Percentiles rank a stretch among this genome's conserved stretches.
phyloP scores from a whole-genome alignment of 2,888 invertebrate genomes.

The Slavum lentiscoides region DNA sequence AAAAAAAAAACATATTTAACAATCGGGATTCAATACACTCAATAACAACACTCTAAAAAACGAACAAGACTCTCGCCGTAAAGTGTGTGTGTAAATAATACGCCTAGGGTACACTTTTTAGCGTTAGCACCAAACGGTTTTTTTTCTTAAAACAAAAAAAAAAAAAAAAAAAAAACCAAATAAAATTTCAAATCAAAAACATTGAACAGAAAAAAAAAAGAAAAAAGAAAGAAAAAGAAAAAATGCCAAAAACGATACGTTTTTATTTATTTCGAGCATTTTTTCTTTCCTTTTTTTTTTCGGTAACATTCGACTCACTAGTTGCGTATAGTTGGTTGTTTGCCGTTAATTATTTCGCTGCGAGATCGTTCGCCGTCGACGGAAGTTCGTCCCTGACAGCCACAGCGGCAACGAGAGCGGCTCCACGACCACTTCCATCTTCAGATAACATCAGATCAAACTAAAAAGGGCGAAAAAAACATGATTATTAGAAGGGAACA shows the following conservation, averaged over 20 bases:
- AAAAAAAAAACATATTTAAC: slow-evolving; percentile 38
- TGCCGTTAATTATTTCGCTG: slow-evolving; percentile 8
- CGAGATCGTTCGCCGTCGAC: not conserved
- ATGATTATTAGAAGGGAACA: no score
- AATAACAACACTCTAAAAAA: slow-evolving; percentile 36
- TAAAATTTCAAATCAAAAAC: slow-evolving; percentile 8
- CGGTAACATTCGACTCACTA: slow-evolving; percentile 47
- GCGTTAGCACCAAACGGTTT: slow-evolving; percentile 46
- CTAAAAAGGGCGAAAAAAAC: slow-evolving; percentile 61
- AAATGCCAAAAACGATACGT: slow-evolving; percentile 39
- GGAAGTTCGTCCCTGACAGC: slow-evolving; percentile 67
- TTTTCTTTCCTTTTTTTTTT: not conserved
- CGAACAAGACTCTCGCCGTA: slow-evolving; percentile 25
- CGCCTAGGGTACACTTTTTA: slow-evolving; percentile 35
- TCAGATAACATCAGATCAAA: slow-evolving; percentile 93
- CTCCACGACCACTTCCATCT: slow-evolving; percentile 95
- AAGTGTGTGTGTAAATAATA: slow-evolving; percentile 21
- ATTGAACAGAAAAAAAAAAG: not conserved
- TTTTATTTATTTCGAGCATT: slow-evolving; percentile 42
- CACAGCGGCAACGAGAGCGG: slow-evolving; percentile 94
- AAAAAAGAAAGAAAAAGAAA: not conserved
- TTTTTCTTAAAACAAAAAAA: slow-evolving; percentile 18
- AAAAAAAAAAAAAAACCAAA: not conserved
- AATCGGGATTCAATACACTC: slow-evolving; percentile 37
- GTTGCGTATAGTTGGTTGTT: not conserved